Conservation (phyloP, 2,888 invertebrate genomes). For the Corbicula japonica region DNA sequence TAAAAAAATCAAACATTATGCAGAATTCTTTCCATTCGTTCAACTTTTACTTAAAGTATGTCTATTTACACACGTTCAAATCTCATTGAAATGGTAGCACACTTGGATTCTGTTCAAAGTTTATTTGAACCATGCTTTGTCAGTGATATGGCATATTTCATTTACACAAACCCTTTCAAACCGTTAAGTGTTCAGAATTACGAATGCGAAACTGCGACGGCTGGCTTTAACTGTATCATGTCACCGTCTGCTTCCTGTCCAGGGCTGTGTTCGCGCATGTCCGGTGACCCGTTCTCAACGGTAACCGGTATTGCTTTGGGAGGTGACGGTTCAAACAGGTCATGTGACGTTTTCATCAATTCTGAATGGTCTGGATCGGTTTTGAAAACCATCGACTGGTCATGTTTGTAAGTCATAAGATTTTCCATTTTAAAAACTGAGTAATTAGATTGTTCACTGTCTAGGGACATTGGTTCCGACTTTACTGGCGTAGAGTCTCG, state of each 20-base stretch:
- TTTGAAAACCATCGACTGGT: constrained; percentile 55
- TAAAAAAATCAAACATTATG: no score
- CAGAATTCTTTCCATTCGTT: no score
- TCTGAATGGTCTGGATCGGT: constrained; percentile 63
- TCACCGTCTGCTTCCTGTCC: constrained; percentile 52
- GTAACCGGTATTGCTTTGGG: constrained; percentile 78
- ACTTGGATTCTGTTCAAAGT: no score
- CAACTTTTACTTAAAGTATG: no score
- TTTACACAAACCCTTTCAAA: no score
- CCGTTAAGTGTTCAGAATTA: no score
- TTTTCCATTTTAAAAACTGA: constrained; percentile 46
- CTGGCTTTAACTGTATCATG: constrained; percentile 71
- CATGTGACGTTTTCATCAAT: constrained; percentile 58
- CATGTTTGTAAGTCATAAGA: constrained; percentile 33
- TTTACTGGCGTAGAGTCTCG: constrained; percentile 32
- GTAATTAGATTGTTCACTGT: constrained; percentile 33
- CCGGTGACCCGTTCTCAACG: constrained; percentile 61
- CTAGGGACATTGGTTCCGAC: constrained; percentile 38
- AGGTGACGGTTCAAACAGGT: constrained; percentile 75
- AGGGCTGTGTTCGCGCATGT: constrained; percentile 44
- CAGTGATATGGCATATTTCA: no score
- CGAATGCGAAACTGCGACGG: constrained; percentile 64
- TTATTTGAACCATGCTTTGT: no score
- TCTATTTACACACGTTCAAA: no score
- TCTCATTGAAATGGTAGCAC: no score